Conservation (phyloP, 2,797 vertebrate genomes). For the Sardinella longiceps region DNA sequence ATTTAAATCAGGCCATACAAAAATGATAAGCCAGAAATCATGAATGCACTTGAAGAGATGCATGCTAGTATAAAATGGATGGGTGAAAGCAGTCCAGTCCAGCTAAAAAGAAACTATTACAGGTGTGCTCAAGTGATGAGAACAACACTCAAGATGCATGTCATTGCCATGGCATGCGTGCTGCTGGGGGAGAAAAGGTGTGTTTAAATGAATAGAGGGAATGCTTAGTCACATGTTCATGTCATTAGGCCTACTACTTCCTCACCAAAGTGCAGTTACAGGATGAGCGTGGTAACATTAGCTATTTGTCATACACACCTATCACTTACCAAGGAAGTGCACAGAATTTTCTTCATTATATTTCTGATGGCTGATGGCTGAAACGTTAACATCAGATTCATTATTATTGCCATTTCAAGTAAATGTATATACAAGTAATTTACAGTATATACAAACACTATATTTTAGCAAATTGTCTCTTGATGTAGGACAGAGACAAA, state of each 20-base stretch:
- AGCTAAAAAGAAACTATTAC: not conserved
- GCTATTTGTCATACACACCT: not conserved
- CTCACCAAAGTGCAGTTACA: not conserved
- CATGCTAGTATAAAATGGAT: not conserved
- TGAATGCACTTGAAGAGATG: constrained; percentile 3
- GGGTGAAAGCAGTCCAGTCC: not conserved
- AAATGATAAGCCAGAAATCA: not conserved
- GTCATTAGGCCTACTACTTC: not conserved
- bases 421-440: not conserved
- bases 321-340: not conserved
- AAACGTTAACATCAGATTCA: not conserved
- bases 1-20: not conserved
- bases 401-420: not conserved
- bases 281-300: not conserved
- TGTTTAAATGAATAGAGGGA: not conserved
- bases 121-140: not conserved
- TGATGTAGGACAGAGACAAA: not conserved
- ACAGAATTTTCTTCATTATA: not conserved
- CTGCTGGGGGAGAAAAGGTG: not conserved
- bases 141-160: not conserved
- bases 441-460: too few relatives aligned
- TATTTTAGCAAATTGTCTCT: not conserved
- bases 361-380: not conserved
- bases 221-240: not conserved
- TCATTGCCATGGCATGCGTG: not conserved